Base-by-base conservation (phyloP, 2,113 vertebrate genomes). In the Notothenia coriiceps region DNA sequence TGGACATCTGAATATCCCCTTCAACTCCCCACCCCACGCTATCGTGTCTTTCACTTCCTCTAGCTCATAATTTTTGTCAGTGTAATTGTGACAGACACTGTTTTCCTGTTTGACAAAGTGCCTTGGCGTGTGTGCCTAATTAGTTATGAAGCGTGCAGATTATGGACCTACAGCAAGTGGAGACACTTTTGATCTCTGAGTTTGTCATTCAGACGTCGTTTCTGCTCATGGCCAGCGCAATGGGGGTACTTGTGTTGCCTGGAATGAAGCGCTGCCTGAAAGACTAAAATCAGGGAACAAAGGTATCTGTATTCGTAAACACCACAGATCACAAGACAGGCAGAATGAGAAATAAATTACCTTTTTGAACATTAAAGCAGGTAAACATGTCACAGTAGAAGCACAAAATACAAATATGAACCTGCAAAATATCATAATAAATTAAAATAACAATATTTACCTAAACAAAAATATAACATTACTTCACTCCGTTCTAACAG, bases 401-500 rank as follows among this genome's bases (percentile, higher is more conserved):
- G 29, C 29, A 29, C 29, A 29, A 2, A 4, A 29, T 29, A 29
- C 29, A 29, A 29, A 29, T 29, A 29, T 29, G 29, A 29, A 29
- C 29, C 3, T 29, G 3, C 3, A 29, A 29, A 29, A 29, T 29
- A 29, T 29, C 29, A 29, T 29, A 29, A 29, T 29, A 29, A 3
- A 4, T 29, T 4, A 4, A 29, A 29, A 29, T 29, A 29, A 29
- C 29, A 29, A 29, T 29, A 29, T 29, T 29, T 29, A 29, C 29
- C 29, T 29, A 29, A 29, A 29, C 29, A 29, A 29, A 29, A 29
- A 29, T 2, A 29, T 29, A 29, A 29, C 29, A 29, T 4, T 29
- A 40, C 7, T 85, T 88, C 72, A 64, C 81, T 80, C 65, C 50
- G 35, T 63, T 86, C 85, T 78, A 80, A 64, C 20, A 5, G 64